phyloP scores from a whole-genome alignment of 2,113 vertebrate genomes.

The Corapipo altera region DNA sequence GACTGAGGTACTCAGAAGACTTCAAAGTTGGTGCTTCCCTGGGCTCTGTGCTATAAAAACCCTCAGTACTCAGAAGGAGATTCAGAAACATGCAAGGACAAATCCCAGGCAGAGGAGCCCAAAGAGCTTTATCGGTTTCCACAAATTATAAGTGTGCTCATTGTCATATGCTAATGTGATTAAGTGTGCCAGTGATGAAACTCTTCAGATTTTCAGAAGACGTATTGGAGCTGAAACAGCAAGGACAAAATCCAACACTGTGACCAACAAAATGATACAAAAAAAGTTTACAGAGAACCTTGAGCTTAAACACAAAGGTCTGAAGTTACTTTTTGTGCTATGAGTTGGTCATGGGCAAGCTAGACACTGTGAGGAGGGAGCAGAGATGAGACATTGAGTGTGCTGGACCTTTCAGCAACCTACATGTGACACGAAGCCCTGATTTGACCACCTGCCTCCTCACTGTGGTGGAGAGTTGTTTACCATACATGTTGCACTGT shows the following conservation, averaged over 20 bases:
- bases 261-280: background rate
- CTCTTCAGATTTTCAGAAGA: background rate
- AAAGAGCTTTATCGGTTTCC: background rate
- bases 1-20: background rate
- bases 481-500: fast-evolving
- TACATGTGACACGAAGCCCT: background rate
- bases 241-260: background rate
- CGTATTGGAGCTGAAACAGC: background rate
- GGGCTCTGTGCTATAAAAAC: background rate
- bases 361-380: background rate
- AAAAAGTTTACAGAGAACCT: background rate
- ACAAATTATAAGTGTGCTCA: background rate
- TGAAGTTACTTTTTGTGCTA: background rate
- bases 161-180: background rate
- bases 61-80: background rate
- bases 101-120: background rate
- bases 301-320: background rate
- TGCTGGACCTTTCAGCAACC: background rate
- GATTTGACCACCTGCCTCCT: background rate
- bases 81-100: background rate
- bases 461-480: background rate
- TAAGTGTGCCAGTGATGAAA: background rate
- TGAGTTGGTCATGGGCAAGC: background rate
- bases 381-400: fast-evolving
- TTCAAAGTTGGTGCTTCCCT: constrained; percentile 4